These are phyloP conservation scores for Papilio protenor DNA, from an alignment of 2,888 invertebrate genomes.

Conservation along the genomic window DNA sequence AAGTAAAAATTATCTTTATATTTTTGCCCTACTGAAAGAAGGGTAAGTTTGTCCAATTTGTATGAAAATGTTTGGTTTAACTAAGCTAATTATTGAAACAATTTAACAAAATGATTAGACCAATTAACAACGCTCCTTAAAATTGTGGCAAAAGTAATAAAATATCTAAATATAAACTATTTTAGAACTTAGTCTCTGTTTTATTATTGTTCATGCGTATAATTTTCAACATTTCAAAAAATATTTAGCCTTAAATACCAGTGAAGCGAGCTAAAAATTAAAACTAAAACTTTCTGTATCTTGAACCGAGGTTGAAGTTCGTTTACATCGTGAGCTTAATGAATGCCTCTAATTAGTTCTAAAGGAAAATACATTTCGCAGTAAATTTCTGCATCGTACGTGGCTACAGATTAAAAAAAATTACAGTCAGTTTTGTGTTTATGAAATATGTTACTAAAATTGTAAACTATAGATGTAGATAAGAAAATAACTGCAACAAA, in stretches of 20 bases:
- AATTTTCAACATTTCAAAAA: too few species aligned
- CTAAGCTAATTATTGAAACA: too few species aligned
- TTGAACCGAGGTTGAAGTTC: neutral
- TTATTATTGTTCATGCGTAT: neutral
- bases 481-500: too few species aligned
- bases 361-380: constrained; percentile 16
- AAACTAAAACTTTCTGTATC: neutral
- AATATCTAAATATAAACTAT: too few species aligned
- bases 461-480: too few species aligned
- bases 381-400: constrained; percentile 13
- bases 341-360: constrained; percentile 28
- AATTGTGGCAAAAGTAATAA: too few species aligned
- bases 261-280: neutral
- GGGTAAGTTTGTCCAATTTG: neutral
- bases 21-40: neutral
- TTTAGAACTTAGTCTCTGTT: neutral
- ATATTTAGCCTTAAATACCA: neutral
- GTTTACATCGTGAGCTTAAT: constrained; percentile 9
- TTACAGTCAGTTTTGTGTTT: too few species aligned
- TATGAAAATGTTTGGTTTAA: neutral
- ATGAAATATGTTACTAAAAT: too few species aligned
- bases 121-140: neutral
- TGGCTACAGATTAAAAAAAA: neutral
- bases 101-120: too few species aligned
- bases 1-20: neutral